Percentiles rank a stretch among this genome's conserved stretches.
Conservation (phyloP, 2,113 vertebrate species). For the Clarias gariepinus region DNA sequence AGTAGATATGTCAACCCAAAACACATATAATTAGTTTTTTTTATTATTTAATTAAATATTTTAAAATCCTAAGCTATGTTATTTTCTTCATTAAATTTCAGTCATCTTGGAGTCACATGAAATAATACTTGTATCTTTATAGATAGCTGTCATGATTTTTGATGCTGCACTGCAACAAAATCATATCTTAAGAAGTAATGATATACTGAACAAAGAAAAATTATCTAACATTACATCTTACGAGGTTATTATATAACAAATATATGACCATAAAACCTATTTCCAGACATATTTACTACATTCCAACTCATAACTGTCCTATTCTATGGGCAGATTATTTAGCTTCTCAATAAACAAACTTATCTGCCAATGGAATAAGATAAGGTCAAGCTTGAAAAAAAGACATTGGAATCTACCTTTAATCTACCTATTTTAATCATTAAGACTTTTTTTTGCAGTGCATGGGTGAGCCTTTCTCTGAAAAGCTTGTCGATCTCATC, state of each 20-base stretch:
- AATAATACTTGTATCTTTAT: background rate
- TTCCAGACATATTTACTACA: background rate
- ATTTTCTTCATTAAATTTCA: background rate
- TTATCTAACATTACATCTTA: background rate
- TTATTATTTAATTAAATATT: too few relatives aligned
- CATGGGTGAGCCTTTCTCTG: background rate
- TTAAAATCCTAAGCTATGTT: background rate
- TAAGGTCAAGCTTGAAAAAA: background rate
- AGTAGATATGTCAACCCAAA: too few relatives aligned
- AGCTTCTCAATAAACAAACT: background rate
- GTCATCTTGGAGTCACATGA: background rate
- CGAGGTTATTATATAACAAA: background rate
- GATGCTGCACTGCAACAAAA: background rate
- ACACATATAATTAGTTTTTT: background rate
- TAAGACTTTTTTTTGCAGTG: background rate
- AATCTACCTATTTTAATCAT: background rate
- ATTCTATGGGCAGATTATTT: background rate
- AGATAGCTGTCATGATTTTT: background rate
- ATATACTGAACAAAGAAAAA: background rate
- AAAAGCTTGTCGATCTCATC: background rate
- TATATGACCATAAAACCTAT: background rate
- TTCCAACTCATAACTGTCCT: background rate
- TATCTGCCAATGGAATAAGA: background rate
- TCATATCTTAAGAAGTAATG: background rate
- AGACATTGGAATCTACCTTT: background rate